Evolutionary conservation across 1,140 invertebrate genomes (phyloP).

Genomic region (Zaprionus lachaisei): DNA sequence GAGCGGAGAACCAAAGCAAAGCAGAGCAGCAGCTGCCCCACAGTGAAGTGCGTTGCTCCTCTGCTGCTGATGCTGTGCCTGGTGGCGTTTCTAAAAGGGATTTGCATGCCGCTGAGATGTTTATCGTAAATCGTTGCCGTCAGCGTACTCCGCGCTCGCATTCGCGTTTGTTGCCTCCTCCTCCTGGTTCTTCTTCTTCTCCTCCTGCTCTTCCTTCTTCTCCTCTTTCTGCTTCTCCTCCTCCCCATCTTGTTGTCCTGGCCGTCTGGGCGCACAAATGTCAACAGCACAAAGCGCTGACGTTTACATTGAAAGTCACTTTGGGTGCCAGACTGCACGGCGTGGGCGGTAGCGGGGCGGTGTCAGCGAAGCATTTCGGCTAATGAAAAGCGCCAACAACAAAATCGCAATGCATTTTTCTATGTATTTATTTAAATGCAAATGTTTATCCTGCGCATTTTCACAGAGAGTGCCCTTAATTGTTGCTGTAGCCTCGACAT

Average conservation of each 20-base stretch:
- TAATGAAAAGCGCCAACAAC: slow-evolving; percentile 75
- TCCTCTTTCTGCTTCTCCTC: neutral
- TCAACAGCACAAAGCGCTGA: slow-evolving; percentile 80
- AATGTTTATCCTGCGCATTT: slow-evolving; percentile 57
- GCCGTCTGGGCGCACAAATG: slow-evolving; percentile 77
- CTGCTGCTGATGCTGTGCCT: slow-evolving; percentile 40
- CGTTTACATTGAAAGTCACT: slow-evolving; percentile 82
- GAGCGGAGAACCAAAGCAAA: neutral
- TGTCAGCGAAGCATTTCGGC: slow-evolving; percentile 27
- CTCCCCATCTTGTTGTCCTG: neutral
- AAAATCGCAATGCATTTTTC: slow-evolving; percentile 73
- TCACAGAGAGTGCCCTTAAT: slow-evolving; percentile 53
- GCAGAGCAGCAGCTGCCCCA: neutral
- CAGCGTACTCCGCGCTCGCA: slow-evolving; percentile 25
- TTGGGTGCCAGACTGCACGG: slow-evolving; percentile 66
- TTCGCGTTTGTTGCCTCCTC: neutral
- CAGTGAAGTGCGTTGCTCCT: slow-evolving; percentile 57
- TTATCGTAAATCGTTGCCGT: slow-evolving; percentile 80
- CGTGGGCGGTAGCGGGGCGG: neutral
- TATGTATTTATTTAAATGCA: slow-evolving; percentile 66
- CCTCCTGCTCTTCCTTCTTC: neutral
- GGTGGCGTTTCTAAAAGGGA: slow-evolving; percentile 72
- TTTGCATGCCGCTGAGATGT: slow-evolving; percentile 82
- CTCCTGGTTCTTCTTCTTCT: too few species aligned
- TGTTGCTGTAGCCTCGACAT: slow-evolving; percentile 50